Percentiles rank a stretch among this genome's conserved stretches.
phyloP scores from a whole-genome alignment of 2,888 invertebrate genomes.

The Synergus itoensis region DNA sequence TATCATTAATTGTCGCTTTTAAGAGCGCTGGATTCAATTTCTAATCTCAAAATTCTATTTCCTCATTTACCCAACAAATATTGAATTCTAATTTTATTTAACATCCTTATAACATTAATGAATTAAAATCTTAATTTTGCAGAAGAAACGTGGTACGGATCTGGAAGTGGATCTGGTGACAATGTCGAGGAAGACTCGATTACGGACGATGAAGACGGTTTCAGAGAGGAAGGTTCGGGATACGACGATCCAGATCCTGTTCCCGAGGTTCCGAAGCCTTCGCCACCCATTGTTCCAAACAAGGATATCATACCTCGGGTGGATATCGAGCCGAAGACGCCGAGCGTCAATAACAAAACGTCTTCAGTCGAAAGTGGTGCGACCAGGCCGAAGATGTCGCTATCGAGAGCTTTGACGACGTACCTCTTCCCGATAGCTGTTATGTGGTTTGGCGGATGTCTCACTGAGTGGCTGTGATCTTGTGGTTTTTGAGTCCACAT shows the following conservation, averaged over 20 bases:
- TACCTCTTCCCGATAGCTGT: conserved; percentile 90
- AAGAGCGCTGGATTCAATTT: not conserved
- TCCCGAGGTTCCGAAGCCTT: conserved; percentile 65
- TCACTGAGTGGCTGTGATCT: conserved; percentile 90
- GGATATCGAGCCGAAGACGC: conserved; percentile 63
- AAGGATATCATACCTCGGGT: conserved; percentile 66
- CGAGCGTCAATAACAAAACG: conserved; percentile 70
- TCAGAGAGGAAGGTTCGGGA: conserved; percentile 76
- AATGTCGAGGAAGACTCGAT: conserved; percentile 79
- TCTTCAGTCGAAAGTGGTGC: conserved; percentile 72
- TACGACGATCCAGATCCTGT: conserved; percentile 65
- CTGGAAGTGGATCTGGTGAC: conserved; percentile 87
- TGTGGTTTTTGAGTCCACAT: conserved; percentile 56
- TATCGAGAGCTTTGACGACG: conserved; percentile 84
- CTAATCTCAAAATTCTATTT: not conserved
- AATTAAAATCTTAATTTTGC: conserved; percentile 59
- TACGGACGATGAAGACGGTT: conserved; percentile 74
- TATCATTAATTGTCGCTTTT: not conserved
- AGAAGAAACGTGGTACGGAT: conserved; percentile 82
- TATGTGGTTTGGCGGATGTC: conserved; percentile 91
- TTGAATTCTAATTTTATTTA: not conserved
- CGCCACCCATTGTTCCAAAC: conserved; percentile 64
- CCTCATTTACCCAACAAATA: not conserved
- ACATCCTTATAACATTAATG: not conserved
- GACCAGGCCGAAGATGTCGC: conserved; percentile 78